These are phyloP conservation scores for Leucania comma DNA, from an alignment of 2,888 invertebrate genomes.

Conservation along the genomic window DNA sequence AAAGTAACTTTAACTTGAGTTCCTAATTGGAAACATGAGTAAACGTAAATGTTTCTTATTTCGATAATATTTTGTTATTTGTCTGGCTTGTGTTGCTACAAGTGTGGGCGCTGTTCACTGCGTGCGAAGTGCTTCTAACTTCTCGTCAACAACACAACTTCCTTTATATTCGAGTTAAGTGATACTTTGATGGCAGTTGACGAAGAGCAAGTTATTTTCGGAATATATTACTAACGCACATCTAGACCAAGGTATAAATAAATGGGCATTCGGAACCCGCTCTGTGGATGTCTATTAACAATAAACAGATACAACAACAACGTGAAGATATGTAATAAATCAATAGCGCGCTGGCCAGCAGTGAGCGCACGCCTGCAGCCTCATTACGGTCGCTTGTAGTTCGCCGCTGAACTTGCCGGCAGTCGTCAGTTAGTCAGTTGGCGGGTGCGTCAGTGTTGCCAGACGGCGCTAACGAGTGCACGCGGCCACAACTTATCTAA, in stretches of 20 bases:
- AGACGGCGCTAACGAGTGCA: constrained; percentile 36
- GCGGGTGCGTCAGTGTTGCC: background rate
- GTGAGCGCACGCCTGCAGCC: background rate
- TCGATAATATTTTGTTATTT: background rate
- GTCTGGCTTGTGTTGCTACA: background rate
- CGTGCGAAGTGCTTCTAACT: no score
- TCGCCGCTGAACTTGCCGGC: constrained; percentile 14
- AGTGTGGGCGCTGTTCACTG: background rate
- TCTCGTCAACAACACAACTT: background rate
- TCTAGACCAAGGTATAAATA: background rate
- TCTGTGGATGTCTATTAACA: background rate
- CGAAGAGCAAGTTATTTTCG: background rate
- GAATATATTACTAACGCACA: no score
- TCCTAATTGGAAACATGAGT: constrained; percentile 2
- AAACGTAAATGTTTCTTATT: background rate
- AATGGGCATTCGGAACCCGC: background rate
- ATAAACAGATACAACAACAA: background rate
- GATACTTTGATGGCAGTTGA: background rate
- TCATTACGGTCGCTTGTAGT: constrained; percentile 21
- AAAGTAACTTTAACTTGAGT: constrained; percentile 1
- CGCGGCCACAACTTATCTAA: constrained; percentile 42
- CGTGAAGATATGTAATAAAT: background rate
- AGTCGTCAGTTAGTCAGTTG: constrained; percentile 18
- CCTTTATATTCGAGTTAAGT: background rate
- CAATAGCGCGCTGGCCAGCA: background rate